phyloP scores from a whole-genome alignment of 2,888 invertebrate genomes.

The Apodemia zela region DNA sequence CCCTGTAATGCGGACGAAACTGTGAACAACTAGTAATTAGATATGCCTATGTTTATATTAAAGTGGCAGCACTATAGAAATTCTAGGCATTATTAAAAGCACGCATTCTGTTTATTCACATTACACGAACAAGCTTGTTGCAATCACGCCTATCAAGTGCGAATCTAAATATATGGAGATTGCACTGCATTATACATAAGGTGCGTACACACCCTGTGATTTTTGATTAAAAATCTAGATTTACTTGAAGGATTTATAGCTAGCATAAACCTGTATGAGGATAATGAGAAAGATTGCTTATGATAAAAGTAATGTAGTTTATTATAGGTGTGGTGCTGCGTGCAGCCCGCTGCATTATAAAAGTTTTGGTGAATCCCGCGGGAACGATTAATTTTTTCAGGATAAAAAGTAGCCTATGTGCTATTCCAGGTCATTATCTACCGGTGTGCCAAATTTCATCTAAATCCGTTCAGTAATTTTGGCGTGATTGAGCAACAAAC shows the following conservation, averaged over 20 bases:
- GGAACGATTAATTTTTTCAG: too few species aligned
- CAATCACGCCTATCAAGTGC: conserved; percentile 4
- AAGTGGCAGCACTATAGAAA: too few species aligned
- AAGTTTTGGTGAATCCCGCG: too few species aligned
- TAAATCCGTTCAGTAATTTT: too few species aligned
- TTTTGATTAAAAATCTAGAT: conserved; percentile 2
- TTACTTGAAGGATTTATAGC: conserved; percentile 1
- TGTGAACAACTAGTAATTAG: too few species aligned
- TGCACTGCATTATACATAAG: conserved; percentile 5
- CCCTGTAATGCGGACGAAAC: too few species aligned
- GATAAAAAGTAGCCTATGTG: too few species aligned
- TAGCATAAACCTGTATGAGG: not conserved
- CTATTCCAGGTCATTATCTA: too few species aligned
- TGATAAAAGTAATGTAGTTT: not conserved
- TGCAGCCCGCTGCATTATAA: too few species aligned
- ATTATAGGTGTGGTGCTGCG: not conserved
- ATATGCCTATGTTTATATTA: too few species aligned
- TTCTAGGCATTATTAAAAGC: not conserved
- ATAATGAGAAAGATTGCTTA: conserved; percentile 9
- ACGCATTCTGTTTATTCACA: not conserved
- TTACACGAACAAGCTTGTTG: conserved; percentile 7
- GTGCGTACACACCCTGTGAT: conserved; percentile 5
- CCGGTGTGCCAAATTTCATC: too few species aligned
- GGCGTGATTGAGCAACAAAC: too few species aligned
- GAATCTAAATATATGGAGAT: conserved; percentile 11